Percentiles rank a stretch among this genome's conserved stretches.
These are phyloP conservation scores for Pseudochromis fuscus DNA, from an alignment of 2,797 vertebrate genomes.

Conservation along the genomic window DNA sequence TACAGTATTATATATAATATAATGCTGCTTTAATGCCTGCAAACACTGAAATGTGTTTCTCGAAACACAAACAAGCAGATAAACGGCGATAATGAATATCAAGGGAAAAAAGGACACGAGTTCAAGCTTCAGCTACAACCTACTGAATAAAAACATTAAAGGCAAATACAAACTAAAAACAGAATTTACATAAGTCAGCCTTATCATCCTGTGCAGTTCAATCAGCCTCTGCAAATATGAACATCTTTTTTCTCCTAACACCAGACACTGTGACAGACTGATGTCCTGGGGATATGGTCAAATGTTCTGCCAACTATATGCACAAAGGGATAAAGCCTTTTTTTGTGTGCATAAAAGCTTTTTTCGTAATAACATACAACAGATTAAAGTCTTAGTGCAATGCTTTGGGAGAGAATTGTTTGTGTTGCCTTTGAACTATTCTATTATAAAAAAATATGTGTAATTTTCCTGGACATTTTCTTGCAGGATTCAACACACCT, in stretches of 20 bases:
- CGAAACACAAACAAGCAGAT: constrained; percentile 41
- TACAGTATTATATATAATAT: too few relatives aligned
- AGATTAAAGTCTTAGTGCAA: constrained; percentile 55
- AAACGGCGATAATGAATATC: constrained; percentile 39
- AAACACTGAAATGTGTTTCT: constrained; percentile 24
- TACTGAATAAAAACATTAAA: constrained; percentile 51
- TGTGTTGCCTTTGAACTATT: constrained; percentile 42
- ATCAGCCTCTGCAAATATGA: constrained; percentile 59
- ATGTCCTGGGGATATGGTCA: constrained; percentile 61
- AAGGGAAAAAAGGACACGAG: constrained; percentile 17
- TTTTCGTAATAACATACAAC: constrained; percentile 47
- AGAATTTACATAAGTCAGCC: constrained; percentile 38
- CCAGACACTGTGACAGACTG: constrained; percentile 48
- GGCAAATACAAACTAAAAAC: constrained; percentile 39
- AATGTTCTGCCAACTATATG: constrained; percentile 53
- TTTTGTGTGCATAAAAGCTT: constrained; percentile 47
- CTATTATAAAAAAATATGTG: constrained; percentile 23
- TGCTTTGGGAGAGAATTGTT: constrained; percentile 36
- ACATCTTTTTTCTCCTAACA: constrained; percentile 38
- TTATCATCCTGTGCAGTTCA: constrained; percentile 50
- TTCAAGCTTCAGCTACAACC: constrained; percentile 39
- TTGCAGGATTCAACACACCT: constrained; percentile 2
- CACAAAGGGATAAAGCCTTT: constrained; percentile 56
- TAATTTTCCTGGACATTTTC: constrained; percentile 41
- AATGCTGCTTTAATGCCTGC: neutral